Evolutionary conservation across 2,113 vertebrate species (phyloP).

Genomic region (Phaetusa simplex): DNA sequence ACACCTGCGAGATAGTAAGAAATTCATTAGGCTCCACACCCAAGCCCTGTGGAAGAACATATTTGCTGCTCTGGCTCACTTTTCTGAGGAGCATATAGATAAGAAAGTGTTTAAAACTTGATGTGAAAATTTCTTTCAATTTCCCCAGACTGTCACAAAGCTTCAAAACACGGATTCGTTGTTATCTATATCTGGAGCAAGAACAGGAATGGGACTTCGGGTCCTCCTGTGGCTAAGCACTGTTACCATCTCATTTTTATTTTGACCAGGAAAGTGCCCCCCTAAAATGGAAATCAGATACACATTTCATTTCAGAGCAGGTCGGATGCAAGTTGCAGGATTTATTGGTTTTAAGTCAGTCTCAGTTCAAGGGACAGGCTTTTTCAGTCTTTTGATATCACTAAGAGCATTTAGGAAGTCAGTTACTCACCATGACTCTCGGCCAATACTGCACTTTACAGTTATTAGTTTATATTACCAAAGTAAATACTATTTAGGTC

Average conservation of each 20-base stretch:
- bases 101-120: not conserved
- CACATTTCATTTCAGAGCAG: not conserved
- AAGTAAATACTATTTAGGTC: not conserved
- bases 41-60: not conserved
- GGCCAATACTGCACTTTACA: not conserved
- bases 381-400: not conserved
- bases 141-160: not conserved
- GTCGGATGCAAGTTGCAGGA: not conserved
- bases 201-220: not conserved
- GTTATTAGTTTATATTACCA: not conserved
- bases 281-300: not conserved
- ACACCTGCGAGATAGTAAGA: not conserved
- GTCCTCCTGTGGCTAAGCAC: not conserved
- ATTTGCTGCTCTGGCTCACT: not conserved
- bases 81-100: not conserved
- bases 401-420: not conserved
- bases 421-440: not conserved
- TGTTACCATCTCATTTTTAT: not conserved
- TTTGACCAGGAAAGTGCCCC: not conserved
- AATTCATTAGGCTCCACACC: not conserved
- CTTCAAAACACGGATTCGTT: not conserved
- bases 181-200: not conserved
- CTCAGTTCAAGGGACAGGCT: not conserved
- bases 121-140: not conserved
- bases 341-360: not conserved